A percentile compares a stretch with the other conserved stretches of the same genome.
Conservation (phyloP, 2,888 invertebrate species). For the Nomada hirtipes region DNA sequence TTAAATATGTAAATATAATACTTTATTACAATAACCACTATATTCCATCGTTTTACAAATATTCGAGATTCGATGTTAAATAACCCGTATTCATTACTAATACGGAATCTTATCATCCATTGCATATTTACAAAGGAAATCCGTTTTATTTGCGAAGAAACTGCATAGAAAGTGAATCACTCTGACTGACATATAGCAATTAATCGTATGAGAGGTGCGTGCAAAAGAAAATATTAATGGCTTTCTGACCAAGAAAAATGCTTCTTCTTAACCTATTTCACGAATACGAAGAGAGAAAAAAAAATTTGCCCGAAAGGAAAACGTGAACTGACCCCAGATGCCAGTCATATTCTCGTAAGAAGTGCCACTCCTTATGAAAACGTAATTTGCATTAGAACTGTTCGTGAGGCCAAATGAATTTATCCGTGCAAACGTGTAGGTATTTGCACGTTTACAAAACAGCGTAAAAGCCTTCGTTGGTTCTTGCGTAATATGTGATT, state of each 20-base stretch:
- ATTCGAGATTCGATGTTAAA: too few species aligned
- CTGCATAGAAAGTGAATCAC: conserved; percentile 30
- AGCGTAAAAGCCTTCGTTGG: conserved; percentile 3
- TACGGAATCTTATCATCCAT: background rate
- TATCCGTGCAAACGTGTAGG: conserved; percentile 15
- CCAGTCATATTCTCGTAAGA: conserved; percentile 21
- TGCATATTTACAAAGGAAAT: background rate
- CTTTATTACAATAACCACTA: too few species aligned
- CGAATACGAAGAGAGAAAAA: background rate
- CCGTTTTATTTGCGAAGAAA: background rate
- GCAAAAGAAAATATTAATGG: background rate
- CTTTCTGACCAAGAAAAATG: conserved; percentile 7
- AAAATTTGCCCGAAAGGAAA: background rate
- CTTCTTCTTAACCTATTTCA: conserved; percentile 38
- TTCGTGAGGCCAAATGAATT: conserved; percentile 12
- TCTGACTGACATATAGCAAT: background rate
- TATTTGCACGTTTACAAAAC: conserved; percentile 15
- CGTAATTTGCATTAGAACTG: conserved; percentile 47
- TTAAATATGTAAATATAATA: too few species aligned
- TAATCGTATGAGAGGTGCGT: background rate
- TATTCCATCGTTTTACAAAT: too few species aligned
- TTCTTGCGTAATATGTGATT: conserved; percentile 34
- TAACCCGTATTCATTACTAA: background rate
- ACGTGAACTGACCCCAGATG: conserved; percentile 61
- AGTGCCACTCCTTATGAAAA: conserved; percentile 21